Evolutionary conservation across 1,140 invertebrate genomes (phyloP).

Genomic region (Habropoda laboriosa): DNA sequence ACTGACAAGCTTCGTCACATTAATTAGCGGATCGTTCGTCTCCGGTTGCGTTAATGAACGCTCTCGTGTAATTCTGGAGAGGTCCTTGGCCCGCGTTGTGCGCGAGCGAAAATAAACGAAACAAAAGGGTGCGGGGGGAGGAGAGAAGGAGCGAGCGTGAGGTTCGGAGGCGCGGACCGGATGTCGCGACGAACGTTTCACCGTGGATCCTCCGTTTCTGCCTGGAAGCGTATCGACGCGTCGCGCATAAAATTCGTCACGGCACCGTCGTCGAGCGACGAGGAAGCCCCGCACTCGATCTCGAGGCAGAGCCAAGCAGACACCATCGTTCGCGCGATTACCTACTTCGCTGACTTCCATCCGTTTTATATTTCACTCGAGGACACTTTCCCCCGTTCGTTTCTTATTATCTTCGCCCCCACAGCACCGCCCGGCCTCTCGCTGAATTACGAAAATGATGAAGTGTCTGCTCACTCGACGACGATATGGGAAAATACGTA

Average conservation of each 20-base stretch:
- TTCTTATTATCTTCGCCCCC: conserved; percentile 13
- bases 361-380: conserved; percentile 31
- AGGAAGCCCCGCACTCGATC: not conserved
- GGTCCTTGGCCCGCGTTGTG: conserved; percentile 37
- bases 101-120: conserved; percentile 64
- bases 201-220: not conserved
- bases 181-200: conserved; percentile 3
- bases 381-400: conserved; percentile 8
- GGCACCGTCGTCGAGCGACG: not conserved
- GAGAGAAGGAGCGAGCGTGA: conserved; percentile 43
- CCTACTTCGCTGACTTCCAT: conserved; percentile 30
- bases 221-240: not conserved
- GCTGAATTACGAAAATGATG: conserved; percentile 26
- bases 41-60: conserved; percentile 60
- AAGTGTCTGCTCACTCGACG: not conserved
- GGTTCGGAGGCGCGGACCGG: conserved; percentile 4
- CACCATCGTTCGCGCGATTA: conserved; percentile 12
- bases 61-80: conserved; percentile 42
- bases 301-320: not conserved
- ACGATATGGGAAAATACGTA: not conserved
- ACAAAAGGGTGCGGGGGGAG: conserved; percentile 44
- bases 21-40: conserved; percentile 63
- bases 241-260: conserved; percentile 16
- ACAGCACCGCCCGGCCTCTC: no score
- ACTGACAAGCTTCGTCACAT: conserved; percentile 64